Conservation (phyloP, 1,140 invertebrate genomes). For the Papilio xuthus region DNA sequence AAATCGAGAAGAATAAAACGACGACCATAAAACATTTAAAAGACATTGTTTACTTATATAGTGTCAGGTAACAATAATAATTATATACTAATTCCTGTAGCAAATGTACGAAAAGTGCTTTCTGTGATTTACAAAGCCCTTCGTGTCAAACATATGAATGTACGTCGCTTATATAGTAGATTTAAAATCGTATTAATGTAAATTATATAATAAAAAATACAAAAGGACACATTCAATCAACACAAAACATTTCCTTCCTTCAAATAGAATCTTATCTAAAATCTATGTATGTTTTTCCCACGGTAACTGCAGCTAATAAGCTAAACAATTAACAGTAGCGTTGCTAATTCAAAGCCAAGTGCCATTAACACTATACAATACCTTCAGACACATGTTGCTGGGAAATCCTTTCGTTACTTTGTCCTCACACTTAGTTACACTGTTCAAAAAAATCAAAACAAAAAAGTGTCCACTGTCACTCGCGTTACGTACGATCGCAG, state of each 20-base stretch:
- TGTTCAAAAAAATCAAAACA: constrained; percentile 50
- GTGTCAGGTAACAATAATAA: not conserved
- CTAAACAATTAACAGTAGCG: constrained; percentile 20
- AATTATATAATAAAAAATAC: not conserved
- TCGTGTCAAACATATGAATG: not conserved
- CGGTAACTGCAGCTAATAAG: constrained; percentile 27
- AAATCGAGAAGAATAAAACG: no score
- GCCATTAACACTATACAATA: constrained; percentile 41
- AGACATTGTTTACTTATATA: not conserved
- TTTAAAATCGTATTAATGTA: not conserved
- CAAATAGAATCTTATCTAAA: not conserved
- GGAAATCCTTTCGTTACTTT: constrained; percentile 36
- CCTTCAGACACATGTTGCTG: constrained; percentile 55
- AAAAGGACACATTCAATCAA: not conserved
- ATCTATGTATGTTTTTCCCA: constrained; percentile 14
- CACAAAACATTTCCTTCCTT: constrained; percentile 9
- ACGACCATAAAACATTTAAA: not conserved
- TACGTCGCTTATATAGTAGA: not conserved
- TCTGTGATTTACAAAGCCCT: not conserved
- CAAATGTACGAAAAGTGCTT: not conserved
- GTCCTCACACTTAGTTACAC: constrained; percentile 44
- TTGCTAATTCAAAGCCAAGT: constrained; percentile 48
- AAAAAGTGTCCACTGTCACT: constrained; percentile 61
- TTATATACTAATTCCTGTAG: not conserved
- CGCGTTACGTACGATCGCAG: constrained; percentile 59